Evolutionary conservation across 2,888 invertebrate species (phyloP), one percentile per base, ranked within the genome.

Genomic region (Furcula furcula): DNA sequence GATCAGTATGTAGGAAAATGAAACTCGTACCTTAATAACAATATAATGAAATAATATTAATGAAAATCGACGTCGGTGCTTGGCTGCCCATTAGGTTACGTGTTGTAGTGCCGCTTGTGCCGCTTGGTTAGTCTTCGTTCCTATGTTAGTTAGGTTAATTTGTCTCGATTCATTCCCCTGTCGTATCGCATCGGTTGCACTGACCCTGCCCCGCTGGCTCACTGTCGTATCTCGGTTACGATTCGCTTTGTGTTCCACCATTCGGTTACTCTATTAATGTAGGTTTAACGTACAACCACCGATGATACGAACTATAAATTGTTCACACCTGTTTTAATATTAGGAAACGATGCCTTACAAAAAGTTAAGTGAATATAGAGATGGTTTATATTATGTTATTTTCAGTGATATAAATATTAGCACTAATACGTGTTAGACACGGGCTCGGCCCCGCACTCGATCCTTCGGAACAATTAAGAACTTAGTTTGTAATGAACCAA

Each of bases 401-500:
- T 85, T 86, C 84, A 84, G 81, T 85, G 77, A 84, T 86, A n/a
- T n/a, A 84, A 75, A 67, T 65, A 76, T 76, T 76, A 80, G 82
- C 76, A 72, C 76, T 81, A 76, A 74, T n/a, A n/a, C 78, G 68
- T 68, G 74, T 71, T 66, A 69, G 75, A 65, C 62, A 62, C 55
- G 78, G 78, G 76, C 70, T 57, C 61, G 63, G 66, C 58, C 76
- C 78, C 67, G 54, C 66, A 70, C 72, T 69, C 80, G 77, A 77
- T 80, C 65, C 67, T 79, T 80, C 71, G 85, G 87, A 86, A 85
- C 87, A 84, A 86, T 83, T 82, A 84, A 82, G 79, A 83, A 85
- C 76, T 87, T 87, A 87, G 87, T 87, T 86, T 85, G 82, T 87
- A 87, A 88, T 84, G 61, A 74, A 78, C 69, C 79, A 80, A 65